Conservation (phyloP, 2,797 vertebrate genomes). For the Chelidonichthys spinosus region DNA sequence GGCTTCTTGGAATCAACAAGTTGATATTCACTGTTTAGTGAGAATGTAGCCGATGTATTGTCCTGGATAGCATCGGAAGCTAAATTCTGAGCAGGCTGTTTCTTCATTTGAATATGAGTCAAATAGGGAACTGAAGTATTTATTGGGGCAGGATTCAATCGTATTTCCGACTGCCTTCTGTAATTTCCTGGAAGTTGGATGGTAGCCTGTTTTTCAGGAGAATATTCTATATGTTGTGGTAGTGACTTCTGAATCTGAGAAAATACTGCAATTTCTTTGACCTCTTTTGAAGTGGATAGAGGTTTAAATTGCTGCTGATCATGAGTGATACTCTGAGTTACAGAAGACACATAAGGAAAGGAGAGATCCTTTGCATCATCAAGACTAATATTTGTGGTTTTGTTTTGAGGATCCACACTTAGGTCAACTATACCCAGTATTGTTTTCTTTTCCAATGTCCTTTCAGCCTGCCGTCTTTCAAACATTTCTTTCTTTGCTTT, state of each 20-base stretch:
- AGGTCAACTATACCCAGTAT: slow-evolving; percentile 75
- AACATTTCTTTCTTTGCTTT: slow-evolving; percentile 62
- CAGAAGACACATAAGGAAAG: slow-evolving; percentile 18
- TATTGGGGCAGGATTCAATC: slow-evolving; percentile 4
- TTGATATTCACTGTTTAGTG: slow-evolving; percentile 37
- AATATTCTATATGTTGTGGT: slow-evolving; percentile 12
- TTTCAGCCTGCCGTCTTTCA: slow-evolving; percentile 54
- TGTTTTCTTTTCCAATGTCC: slow-evolving; percentile 50
- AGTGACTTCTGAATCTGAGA: slow-evolving; percentile 39
- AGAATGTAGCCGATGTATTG: background rate
- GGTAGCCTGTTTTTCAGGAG: slow-evolving; percentile 13
- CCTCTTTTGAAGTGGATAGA: background rate
- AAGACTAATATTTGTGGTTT: slow-evolving; percentile 29
- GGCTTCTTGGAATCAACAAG: slow-evolving; percentile 32
- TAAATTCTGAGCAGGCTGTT: slow-evolving; percentile 22
- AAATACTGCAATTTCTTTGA: slow-evolving; percentile 27
- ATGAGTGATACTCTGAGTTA: slow-evolving; percentile 34
- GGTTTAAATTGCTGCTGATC: slow-evolving; percentile 40
- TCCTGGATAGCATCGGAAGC: slow-evolving; percentile 16
- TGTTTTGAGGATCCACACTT: slow-evolving; percentile 68
- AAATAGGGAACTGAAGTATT: slow-evolving; percentile 31
- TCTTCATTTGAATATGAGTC: slow-evolving; percentile 25
- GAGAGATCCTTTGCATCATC: slow-evolving; percentile 73
- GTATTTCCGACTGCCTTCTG: slow-evolving; percentile 22
- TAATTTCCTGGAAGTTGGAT: slow-evolving; percentile 35